Base-by-base conservation (phyloP, 2,888 invertebrate species). In the Isoperla grammatica region DNA sequence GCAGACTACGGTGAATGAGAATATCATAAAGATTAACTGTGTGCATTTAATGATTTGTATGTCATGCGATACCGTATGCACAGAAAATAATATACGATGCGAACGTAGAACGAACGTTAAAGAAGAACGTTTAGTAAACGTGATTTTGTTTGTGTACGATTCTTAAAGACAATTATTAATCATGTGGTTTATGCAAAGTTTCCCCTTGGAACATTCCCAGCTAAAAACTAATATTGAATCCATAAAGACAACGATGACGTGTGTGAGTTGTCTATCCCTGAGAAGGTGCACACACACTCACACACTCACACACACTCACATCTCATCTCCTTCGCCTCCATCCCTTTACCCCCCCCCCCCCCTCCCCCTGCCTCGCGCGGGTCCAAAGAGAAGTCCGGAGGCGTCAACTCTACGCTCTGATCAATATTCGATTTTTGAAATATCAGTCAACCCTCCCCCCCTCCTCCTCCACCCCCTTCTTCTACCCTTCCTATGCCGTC, bases 401-500 rank as follows among this genome's bases (percentile, higher is more conserved):
- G 63, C 63, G 63, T 63, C 63, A 63, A 60, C 60, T 58, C 60
- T 50, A 54, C 58, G 54, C 60, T 45, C 63, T 63, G 63, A 63
- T 63, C 63, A 63, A 63, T 63, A 63, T 63, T 63, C 63, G 63
- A 63, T 63, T 63, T 63, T 63, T 63, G 63, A 63, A 63, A 63
- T 63, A 63, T 63, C 63, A 63, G 59, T 57, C 53, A 53, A 43
- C 61, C 61, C 54, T 23, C 35, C 49, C 50, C 57, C 39, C 46
- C 46, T 35, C 49, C 54, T 6, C 48, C 57, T 13, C 49, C 57
- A 8, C 19, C 57, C 53, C 56, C 15, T 57, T 35, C 57, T 48
- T 29, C 22, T 48, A 54, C 57, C 39, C 54, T 23, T 22, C 45
- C 53, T 35, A 45, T 9, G 9, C 59, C 56, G 59, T 56, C 59